These are phyloP conservation scores for Fabriciana adippe DNA, from an alignment of 2,888 invertebrate genomes.

Conservation along the genomic window DNA sequence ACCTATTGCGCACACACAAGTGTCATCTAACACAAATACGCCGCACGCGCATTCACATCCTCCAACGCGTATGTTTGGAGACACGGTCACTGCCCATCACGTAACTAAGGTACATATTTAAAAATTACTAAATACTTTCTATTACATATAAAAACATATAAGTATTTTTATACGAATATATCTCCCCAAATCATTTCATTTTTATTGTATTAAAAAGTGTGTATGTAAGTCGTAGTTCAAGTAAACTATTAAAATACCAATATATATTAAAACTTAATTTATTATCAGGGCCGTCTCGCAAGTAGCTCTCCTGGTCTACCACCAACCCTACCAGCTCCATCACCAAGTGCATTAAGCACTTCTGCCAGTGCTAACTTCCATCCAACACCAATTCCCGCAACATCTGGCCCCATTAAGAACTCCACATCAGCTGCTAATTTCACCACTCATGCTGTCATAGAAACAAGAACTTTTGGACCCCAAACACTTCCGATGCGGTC, in stretches of 20 bases:
- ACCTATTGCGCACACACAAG: slow-evolving; percentile 71
- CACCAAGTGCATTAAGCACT: slow-evolving; percentile 84
- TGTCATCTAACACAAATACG: slow-evolving; percentile 59
- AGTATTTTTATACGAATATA: no score
- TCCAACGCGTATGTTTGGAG: slow-evolving; percentile 88
- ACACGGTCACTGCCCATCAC: slow-evolving; percentile 82
- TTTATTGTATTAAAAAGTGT: no score
- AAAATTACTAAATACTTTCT: neutral
- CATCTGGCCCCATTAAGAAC: slow-evolving; percentile 74
- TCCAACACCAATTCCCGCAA: slow-evolving; percentile 64
- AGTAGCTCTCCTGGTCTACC: slow-evolving; percentile 85
- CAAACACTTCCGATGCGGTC: slow-evolving; percentile 77
- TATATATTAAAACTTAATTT: slow-evolving; percentile 22
- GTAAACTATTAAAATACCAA: neutral
- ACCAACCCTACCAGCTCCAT: slow-evolving; percentile 87
- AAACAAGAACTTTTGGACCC: slow-evolving; percentile 75
- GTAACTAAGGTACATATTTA: slow-evolving; percentile 62
- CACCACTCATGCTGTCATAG: slow-evolving; percentile 76
- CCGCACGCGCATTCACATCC: slow-evolving; percentile 76
- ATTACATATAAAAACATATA: neutral
- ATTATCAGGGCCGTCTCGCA: slow-evolving; percentile 67
- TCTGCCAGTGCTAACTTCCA: slow-evolving; percentile 85
- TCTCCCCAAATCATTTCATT: no score
- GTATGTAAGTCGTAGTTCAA: no score
- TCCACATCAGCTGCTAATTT: slow-evolving; percentile 84